Evolutionary conservation across 2,113 vertebrate species (phyloP), one percentile per base, ranked within the genome.

Genomic region (Perca schrenkii): DNA sequence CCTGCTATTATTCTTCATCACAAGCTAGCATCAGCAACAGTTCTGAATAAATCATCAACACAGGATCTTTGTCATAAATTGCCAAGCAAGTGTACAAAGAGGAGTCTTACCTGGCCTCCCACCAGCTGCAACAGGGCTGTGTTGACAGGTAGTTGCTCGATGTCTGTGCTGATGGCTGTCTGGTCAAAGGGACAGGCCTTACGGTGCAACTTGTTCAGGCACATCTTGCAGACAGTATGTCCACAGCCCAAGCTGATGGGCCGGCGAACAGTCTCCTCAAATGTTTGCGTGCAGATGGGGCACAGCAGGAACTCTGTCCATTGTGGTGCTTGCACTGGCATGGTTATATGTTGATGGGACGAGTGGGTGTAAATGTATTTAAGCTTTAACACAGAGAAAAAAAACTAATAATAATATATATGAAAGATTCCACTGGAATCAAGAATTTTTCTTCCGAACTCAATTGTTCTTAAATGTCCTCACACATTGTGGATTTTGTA

Each of bases 361-460:
- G 69, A 84, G 88, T 90, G 90, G 88, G 89, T 89, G 86, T 91
- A 90, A 95, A 94, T 92, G 87, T 90, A 80, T 86, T 72, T 92
- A 73, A 78, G 79, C 76, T 93, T 93, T 92, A 91, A 97, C 95
- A 94, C 94, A 95, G 95, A 94, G 93, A 94, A 94, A 87, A 87
- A 90, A 92, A 92, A 95, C 40, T 96, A 92, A 91, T 85, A 89
- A 89, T 85, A 87, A 84, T 88, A 90, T 86, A 91, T 95, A 96
- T 96, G 96, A 95, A 96, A 97, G 97, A 99, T 99, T 99, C 98
- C 97, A 99, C 98, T 99, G 98, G 98, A 99, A 99, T 99, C 98
- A 98, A 96, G 95, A 90, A 82, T 90, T 87, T 89, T 93, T 93
- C 91, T 95, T 93, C 89, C 93, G 91, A 94, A 95, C 95, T 94